Percentiles rank a stretch among this genome's conserved stretches.
phyloP scores from a whole-genome alignment of 2,888 invertebrate species.

The Thereva unica region DNA sequence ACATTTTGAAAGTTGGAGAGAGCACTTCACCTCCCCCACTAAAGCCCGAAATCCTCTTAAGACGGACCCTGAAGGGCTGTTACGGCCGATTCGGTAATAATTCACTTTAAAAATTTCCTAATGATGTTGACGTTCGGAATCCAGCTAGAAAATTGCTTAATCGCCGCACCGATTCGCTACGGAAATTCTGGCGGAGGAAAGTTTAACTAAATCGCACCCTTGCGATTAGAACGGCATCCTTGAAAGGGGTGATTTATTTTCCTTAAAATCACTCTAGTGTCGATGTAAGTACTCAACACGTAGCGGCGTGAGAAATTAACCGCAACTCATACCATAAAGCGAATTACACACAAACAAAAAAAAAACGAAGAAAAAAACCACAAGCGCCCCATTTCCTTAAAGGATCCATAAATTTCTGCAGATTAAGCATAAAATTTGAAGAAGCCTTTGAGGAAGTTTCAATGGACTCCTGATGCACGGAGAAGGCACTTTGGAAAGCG shows the following conservation, averaged over 20 bases:
- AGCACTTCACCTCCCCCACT: conserved; percentile 14
- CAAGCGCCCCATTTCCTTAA: neutral
- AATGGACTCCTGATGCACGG: conserved; percentile 8
- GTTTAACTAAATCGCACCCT: neutral
- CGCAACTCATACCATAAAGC: too few species aligned
- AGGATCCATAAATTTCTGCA: conserved; percentile 6
- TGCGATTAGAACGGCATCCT: neutral
- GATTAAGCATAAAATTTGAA: neutral
- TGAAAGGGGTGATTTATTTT: neutral
- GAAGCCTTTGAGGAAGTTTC: conserved; percentile 13
- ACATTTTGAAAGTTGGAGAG: conserved; percentile 20
- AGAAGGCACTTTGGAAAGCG: conserved; percentile 5
- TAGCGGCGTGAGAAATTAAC: too few species aligned
- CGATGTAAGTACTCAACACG: too few species aligned
- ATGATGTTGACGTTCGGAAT: conserved; percentile 29
- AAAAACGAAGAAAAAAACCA: neutral
- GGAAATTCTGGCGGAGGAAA: neutral
- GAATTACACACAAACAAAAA: too few species aligned
- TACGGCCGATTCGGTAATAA: conserved; percentile 43
- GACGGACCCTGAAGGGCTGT: conserved; percentile 36
- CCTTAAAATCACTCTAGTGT: too few species aligned
- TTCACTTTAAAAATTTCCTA: conserved; percentile 39
- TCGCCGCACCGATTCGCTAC: neutral
- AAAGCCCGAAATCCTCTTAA: neutral
- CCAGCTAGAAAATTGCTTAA: conserved; percentile 28